Evolutionary conservation across 2,888 invertebrate species (phyloP).

Genomic region (Belgica antarctica): DNA sequence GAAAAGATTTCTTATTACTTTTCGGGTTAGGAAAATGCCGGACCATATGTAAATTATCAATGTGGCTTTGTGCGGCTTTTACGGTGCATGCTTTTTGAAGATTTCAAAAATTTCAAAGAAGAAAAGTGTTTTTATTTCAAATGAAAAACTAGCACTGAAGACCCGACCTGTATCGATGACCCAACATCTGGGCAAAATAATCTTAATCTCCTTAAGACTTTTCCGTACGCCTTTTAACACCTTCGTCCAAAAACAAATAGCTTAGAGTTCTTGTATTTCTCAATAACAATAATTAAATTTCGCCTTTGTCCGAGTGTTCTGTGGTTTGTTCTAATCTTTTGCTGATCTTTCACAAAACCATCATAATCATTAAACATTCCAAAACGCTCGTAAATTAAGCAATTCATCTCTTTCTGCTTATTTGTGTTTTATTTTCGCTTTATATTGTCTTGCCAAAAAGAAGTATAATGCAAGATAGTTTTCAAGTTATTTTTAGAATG

Average conservation of each 20-base stretch:
- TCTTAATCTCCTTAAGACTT: not conserved
- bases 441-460: not conserved
- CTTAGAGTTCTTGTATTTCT: not conserved
- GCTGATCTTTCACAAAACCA: constrained; percentile 17
- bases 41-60: constrained; percentile 23
- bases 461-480: not conserved
- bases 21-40: not conserved
- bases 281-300: constrained; percentile 3
- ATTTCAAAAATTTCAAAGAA: not conserved
- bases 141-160: no score
- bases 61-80: constrained; percentile 12
- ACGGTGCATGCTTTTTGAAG: not conserved
- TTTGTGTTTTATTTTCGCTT: constrained; percentile 9
- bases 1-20: not conserved
- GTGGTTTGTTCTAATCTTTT: constrained; percentile 3
- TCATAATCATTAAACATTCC: constrained; percentile 13
- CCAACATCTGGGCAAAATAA: constrained; percentile 8
- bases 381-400: constrained; percentile 36
- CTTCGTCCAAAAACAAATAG: constrained; percentile 39
- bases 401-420: constrained; percentile 28
- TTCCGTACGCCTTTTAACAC: constrained; percentile 38
- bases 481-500: not conserved
- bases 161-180: not conserved
- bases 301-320: not conserved
- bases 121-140: not conserved